Conservation (phyloP, 2,888 invertebrate genomes). For the Ichneumoninae sp. region DNA sequence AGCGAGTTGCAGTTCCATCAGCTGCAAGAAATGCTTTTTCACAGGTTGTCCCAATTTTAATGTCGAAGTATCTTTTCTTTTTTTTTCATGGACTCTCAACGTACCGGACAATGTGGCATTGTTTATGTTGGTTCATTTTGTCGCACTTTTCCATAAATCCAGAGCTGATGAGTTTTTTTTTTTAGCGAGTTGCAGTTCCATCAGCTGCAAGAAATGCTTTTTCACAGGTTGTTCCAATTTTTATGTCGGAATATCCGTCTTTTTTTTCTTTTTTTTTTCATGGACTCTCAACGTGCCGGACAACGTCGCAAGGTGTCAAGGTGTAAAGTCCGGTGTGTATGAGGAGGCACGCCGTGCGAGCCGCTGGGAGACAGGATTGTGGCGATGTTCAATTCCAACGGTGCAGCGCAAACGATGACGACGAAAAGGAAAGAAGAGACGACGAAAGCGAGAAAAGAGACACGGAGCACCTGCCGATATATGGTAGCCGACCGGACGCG, state of each 20-base stretch:
- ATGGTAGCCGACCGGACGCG: conserved; percentile 66
- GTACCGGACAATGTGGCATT: conserved; percentile 52
- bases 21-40: neutral
- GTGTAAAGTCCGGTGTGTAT: conserved; percentile 56
- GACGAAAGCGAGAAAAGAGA: conserved; percentile 16
- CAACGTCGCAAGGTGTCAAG: conserved; percentile 66
- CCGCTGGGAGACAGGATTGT: conserved; percentile 55
- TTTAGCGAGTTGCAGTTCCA: too few species aligned
- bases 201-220: too few species aligned
- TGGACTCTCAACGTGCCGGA: conserved; percentile 20
- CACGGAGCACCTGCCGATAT: conserved; percentile 63
- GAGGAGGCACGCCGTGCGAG: conserved; percentile 30
- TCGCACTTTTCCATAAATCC: too few species aligned
- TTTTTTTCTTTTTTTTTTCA: neutral
- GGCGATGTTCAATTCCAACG: conserved; percentile 57
- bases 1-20: neutral
- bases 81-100: neutral
- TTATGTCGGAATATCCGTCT: too few species aligned
- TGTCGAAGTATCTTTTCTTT: neutral
- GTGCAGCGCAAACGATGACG: conserved; percentile 35
- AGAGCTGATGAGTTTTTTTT: too few species aligned
- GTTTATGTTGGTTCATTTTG: too few species aligned
- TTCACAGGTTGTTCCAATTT: too few species aligned
- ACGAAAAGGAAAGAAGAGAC: conserved; percentile 25
- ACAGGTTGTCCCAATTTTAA: conserved; percentile 19